Evolutionary conservation across 2,888 invertebrate species (phyloP).

Genomic region (Galerucella calmariensis): DNA sequence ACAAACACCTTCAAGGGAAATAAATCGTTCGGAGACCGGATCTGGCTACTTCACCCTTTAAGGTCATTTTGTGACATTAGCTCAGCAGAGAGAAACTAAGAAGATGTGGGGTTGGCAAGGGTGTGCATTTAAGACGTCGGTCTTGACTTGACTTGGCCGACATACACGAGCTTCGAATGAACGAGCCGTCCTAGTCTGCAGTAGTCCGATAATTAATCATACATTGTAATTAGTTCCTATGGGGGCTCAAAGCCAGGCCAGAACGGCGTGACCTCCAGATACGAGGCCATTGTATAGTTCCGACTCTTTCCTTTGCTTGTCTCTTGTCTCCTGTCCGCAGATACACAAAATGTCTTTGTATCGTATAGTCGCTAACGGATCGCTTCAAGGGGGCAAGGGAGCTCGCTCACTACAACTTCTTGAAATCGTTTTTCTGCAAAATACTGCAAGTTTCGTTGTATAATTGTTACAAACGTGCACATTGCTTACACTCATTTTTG

Average conservation of each 20-base stretch:
- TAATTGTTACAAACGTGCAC: too few species aligned
- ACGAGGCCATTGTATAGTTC: conserved; percentile 35
- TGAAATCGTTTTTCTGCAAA: not conserved
- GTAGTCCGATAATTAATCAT: conserved; percentile 66
- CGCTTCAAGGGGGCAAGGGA: not conserved
- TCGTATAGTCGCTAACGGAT: conserved; percentile 19
- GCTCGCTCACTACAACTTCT: not conserved
- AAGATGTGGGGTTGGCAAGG: conserved; percentile 64
- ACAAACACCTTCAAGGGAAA: conserved; percentile 27
- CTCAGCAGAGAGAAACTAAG: conserved; percentile 59
- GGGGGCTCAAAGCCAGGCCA: conserved; percentile 47
- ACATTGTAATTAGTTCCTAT: conserved; percentile 66
- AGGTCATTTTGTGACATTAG: conserved; percentile 61
- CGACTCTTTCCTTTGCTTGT: conserved; percentile 33
- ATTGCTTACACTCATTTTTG: too few species aligned
- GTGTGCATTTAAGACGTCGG: conserved; percentile 63
- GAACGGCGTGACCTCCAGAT: conserved; percentile 39
- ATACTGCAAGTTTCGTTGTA: not conserved
- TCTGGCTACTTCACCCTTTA: conserved; percentile 24
- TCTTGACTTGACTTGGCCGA: conserved; percentile 55
- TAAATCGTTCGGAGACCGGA: conserved; percentile 18
- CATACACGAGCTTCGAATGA: conserved; percentile 49
- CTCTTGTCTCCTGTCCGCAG: conserved; percentile 39
- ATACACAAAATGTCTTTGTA: conserved; percentile 47
- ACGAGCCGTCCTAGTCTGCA: conserved; percentile 61